These are phyloP conservation scores for Athrips mouffetella DNA, from an alignment of 2,888 invertebrate species.

Conservation along the genomic window DNA sequence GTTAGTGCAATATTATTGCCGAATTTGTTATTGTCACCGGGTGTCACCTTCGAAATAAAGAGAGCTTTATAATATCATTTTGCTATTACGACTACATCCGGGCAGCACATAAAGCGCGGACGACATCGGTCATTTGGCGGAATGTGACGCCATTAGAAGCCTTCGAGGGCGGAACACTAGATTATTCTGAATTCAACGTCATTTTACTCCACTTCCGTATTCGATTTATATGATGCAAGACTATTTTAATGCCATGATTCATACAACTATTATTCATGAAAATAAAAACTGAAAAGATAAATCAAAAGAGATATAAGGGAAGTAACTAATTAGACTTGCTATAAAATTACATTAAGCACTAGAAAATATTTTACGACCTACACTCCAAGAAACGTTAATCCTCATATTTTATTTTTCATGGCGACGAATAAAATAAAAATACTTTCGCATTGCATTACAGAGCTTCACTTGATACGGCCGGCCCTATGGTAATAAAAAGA, in stretches of 20 bases:
- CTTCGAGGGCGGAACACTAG: neutral
- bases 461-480: slow-evolving; percentile 21
- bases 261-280: neutral
- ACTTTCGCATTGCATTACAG: slow-evolving; percentile 15
- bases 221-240: neutral
- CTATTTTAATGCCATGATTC: neutral
- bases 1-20: slow-evolving; percentile 42
- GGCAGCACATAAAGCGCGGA: slow-evolving; percentile 57
- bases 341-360: slow-evolving; percentile 16
- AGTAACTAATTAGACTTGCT: neutral
- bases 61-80: slow-evolving; percentile 63
- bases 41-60: slow-evolving; percentile 35
- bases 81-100: slow-evolving; percentile 67
- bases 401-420: neutral
- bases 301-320: too few relatives aligned
- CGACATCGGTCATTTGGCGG: slow-evolving; percentile 32
- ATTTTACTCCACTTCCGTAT: neutral
- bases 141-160: slow-evolving; percentile 17
- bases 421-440: neutral
- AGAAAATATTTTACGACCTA: slow-evolving; percentile 14
- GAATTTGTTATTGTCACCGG: slow-evolving; percentile 41
- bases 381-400: neutral
- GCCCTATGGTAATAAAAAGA: slow-evolving; percentile 65
- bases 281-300: neutral
- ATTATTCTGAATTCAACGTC: slow-evolving; percentile 6